A percentile compares a stretch with the other conserved stretches of the same genome.
These are phyloP conservation scores for Notoglanidium macrostoma DNA, from an alignment of 2,797 vertebrate genomes.

Conservation along the genomic window DNA sequence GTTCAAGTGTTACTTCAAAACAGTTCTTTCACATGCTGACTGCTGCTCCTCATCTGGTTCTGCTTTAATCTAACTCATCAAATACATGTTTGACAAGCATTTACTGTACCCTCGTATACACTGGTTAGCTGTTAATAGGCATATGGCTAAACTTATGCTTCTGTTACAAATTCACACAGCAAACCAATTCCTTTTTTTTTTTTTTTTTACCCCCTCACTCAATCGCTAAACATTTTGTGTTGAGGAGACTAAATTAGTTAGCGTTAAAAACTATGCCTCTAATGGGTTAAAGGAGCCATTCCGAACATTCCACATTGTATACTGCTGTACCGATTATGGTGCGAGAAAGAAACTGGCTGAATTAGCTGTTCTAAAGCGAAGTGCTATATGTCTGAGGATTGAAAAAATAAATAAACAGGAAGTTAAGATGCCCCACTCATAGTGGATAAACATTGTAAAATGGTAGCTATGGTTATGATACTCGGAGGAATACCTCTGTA, in stretches of 20 bases:
- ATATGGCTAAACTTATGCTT: neutral
- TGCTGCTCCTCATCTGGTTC: neutral
- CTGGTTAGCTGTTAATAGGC: neutral
- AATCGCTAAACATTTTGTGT: neutral
- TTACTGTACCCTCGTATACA: neutral
- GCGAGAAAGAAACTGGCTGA: no score
- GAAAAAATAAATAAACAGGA: neutral
- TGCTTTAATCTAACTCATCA: neutral
- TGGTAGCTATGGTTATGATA: neutral
- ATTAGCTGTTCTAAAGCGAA: neutral
- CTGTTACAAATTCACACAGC: neutral
- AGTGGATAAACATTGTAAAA: neutral
- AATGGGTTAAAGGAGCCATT: neutral
- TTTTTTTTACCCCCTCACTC: neutral
- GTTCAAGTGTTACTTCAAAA: neutral
- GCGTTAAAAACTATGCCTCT: neutral
- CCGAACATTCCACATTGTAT: neutral
- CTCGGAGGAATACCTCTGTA: neutral
- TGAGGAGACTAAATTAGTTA: neutral
- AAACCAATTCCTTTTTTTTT: neutral
- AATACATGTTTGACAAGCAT: neutral
- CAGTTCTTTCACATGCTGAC: no score
- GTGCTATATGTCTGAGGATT: no score
- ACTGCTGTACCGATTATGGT: neutral
- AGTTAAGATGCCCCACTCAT: neutral